These are phyloP conservation scores for Trichacis sp. DNA, from an alignment of 2,888 invertebrate genomes.

Conservation along the genomic window DNA sequence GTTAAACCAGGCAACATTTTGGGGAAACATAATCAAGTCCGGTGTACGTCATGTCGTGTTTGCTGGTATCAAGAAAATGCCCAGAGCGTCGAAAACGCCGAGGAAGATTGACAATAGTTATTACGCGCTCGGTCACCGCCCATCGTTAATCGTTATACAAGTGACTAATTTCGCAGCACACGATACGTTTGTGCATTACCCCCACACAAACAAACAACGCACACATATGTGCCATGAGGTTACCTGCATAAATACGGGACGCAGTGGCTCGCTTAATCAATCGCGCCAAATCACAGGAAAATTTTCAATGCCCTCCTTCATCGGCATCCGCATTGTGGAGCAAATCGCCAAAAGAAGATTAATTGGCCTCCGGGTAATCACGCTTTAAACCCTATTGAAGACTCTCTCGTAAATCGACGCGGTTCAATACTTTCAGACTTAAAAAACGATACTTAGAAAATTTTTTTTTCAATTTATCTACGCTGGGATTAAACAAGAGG, in stretches of 20 bases:
- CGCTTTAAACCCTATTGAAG: too few species aligned
- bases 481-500: too few species aligned
- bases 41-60: neutral
- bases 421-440: too few species aligned
- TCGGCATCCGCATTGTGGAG: slow-evolving; percentile 37
- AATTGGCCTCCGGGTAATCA: too few species aligned
- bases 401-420: too few species aligned
- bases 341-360: slow-evolving; percentile 21
- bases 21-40: neutral
- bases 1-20: neutral
- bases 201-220: slow-evolving; percentile 48
- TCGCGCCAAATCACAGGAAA: slow-evolving; percentile 51
- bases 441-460: too few species aligned
- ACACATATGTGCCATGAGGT: slow-evolving; percentile 50
- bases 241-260: slow-evolving; percentile 59
- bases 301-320: slow-evolving; percentile 46
- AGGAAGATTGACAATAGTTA: slow-evolving; percentile 45
- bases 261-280: slow-evolving; percentile 54
- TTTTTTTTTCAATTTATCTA: too few species aligned
- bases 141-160: slow-evolving; percentile 45
- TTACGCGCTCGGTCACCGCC: slow-evolving; percentile 38
- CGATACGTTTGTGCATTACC: slow-evolving; percentile 42
- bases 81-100: slow-evolving; percentile 29
- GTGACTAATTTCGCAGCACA: slow-evolving; percentile 40
- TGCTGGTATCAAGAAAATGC: slow-evolving; percentile 42